Evolutionary conservation across 2,888 invertebrate genomes (phyloP), one percentile per base, ranked within the genome.

Genomic region (Hypolimnas misippus): DNA sequence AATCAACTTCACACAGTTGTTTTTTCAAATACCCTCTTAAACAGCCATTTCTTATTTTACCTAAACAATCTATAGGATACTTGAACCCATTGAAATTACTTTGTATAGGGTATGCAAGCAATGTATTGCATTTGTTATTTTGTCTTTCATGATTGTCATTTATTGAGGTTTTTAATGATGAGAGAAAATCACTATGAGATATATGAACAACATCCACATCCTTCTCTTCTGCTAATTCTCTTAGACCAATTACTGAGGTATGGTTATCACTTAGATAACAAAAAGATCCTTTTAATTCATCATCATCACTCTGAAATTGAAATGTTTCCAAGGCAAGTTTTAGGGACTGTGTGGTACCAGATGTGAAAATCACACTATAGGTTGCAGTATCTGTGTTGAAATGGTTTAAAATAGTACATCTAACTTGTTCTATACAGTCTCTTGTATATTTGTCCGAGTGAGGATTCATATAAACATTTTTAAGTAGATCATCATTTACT

Each of bases 61-160:
- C 74, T 50, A 97, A 94, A 94, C 96, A 95, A 2, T 93, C 78
- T 42, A 98, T 82, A 0, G 98, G 97, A 86, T 97, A 97, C 83
- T 98, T 98, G 57, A 93, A 94, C 0, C 99, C 99, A 76, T 97
- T 97, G 81, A 98, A 99, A 84, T 99, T 99, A 78, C 97, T 98
- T 83, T 98, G 97, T 0, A 98, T 98, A 0, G 99, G 97, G 82
- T 96, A 97, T 0, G 94, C 96, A 75, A 99, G 94, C 40, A 99
- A 91, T 71, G 84, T 78, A 58, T 92, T 92, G 2, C 83, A 80
- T 62, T 81, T 72, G 74, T 77, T 81, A 73, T 58, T 73, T 68
- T 65, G 70, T 73, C 55, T 79, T 73, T 52, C 71, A 21, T 66
- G 14, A 67, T 51, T 25, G 35, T n/a, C 35, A 58, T 46, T 3